Evolutionary conservation across 2,888 invertebrate species (phyloP), one percentile per base, ranked within the genome.

Genomic region (Eulithis testata): DNA sequence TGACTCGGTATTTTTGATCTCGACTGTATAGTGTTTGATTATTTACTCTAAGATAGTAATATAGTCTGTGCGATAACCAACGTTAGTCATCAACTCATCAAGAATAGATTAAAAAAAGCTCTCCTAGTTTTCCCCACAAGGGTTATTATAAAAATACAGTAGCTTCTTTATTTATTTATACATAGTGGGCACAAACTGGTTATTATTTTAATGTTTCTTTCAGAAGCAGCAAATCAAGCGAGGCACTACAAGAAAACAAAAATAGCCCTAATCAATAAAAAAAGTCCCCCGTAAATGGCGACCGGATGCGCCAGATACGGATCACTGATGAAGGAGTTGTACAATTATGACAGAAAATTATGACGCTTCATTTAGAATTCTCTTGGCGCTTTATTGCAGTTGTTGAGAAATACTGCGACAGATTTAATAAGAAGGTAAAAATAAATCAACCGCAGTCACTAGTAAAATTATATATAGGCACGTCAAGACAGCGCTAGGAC

Each of bases 341-440:
- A 59, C 66, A 71, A 72, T 69, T 73, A 72, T 75, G 73, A 76
- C 76, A 74, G 70, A 77, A 78, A 84, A 78, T 79, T 79, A 79
- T 81, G 78, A 81, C 70, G 73, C 68, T 79, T 85, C 85, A 80
- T 74, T 79, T 73, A 71, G 68, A 77, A 73, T 69, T 64, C 70
- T 71, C 75, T 75, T 69, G 52, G 70, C 78, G 70, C 72, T 79
- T 74, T 72, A 73, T 83, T 82, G 76, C 70, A 74, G 74, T 73
- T 80, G 75, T 75, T 84, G 81, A 84, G 80, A 82, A 83, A 83
- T 37, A 51, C 36, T 49, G 36, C 43, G 77, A 74, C 76, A 72
- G 76, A 81, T 84, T 84, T 83, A 85, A 86, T 86, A 83, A 78
- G 72, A 70, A 71, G 74, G 27, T 73, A 77, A 72, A 27, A 75